Evolutionary conservation across 2,113 vertebrate genomes (phyloP).

Genomic region (Ptilorrhoa leucosticta): DNA sequence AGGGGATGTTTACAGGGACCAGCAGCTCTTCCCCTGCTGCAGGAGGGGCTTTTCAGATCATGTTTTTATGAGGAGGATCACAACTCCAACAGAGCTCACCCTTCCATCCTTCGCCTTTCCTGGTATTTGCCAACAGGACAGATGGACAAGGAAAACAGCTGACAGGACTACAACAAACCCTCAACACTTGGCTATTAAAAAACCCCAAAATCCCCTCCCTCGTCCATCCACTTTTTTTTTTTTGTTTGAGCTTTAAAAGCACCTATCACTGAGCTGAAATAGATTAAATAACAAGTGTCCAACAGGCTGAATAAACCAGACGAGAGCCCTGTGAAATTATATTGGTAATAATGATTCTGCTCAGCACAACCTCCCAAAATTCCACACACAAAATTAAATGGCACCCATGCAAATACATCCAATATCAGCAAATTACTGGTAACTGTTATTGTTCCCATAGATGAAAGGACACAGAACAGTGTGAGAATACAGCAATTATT

Average conservation of each 20-base stretch:
- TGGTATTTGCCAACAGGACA: background rate
- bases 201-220: background rate
- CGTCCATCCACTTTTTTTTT: fast-evolving
- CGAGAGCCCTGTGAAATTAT: background rate
- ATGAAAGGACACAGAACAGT: background rate
- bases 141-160: background rate
- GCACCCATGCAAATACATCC: background rate
- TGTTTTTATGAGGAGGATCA: background rate
- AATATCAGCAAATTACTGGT: background rate
- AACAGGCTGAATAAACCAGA: background rate
- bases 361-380: background rate
- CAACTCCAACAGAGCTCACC: background rate
- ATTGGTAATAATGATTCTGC: background rate
- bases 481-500: background rate
- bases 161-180: background rate
- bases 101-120: background rate
- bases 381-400: background rate
- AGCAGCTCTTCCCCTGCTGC: background rate
- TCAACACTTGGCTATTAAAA: background rate
- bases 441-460: background rate
- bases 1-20: background rate
- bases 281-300: background rate
- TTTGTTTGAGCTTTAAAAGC: background rate
- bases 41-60: background rate
- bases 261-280: background rate